Evolutionary conservation across 1,140 invertebrate species (phyloP).

Genomic region (Harpegnathos saltator): DNA sequence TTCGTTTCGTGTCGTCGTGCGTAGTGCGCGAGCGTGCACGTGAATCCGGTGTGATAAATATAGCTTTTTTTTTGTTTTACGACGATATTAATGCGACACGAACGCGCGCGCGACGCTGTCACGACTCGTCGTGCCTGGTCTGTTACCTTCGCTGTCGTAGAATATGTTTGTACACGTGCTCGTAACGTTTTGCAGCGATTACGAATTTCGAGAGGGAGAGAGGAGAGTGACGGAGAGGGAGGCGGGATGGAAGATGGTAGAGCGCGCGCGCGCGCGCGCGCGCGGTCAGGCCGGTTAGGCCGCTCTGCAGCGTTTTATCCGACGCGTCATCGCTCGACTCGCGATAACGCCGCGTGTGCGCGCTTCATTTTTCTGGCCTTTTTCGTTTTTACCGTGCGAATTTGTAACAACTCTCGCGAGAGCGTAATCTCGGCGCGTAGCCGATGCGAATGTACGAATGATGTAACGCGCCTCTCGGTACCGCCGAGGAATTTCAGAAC

Average conservation of each 20-base stretch:
- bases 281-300: background rate
- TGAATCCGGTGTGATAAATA: slow-evolving; percentile 33
- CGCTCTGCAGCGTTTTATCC: background rate
- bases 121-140: background rate
- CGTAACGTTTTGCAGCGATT: slow-evolving; percentile 12
- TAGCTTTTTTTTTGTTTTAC: slow-evolving; percentile 5
- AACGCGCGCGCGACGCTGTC: background rate
- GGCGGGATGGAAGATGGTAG: no score
- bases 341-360: slow-evolving; percentile 20
- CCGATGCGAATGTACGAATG: slow-evolving; percentile 59
- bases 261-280: no score
- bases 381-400: background rate
- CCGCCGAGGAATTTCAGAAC: slow-evolving; percentile 26
- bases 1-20: background rate
- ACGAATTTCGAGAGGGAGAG: slow-evolving; percentile 22
- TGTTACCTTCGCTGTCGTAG: slow-evolving; percentile 15
- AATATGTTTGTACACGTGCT: slow-evolving; percentile 38
- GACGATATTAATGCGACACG: background rate
- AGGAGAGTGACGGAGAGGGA: no score
- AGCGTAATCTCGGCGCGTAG: slow-evolving; percentile 39
- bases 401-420: slow-evolving; percentile 25
- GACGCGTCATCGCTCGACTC: slow-evolving; percentile 31
- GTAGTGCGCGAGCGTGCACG: background rate
- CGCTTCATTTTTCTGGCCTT: background rate
- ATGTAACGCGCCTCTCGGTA: slow-evolving; percentile 25